A percentile compares a stretch with the other conserved stretches of the same genome.
These are phyloP conservation scores for Hyppa rectilinea DNA, from an alignment of 2,888 invertebrate genomes.

Conservation along the genomic window DNA sequence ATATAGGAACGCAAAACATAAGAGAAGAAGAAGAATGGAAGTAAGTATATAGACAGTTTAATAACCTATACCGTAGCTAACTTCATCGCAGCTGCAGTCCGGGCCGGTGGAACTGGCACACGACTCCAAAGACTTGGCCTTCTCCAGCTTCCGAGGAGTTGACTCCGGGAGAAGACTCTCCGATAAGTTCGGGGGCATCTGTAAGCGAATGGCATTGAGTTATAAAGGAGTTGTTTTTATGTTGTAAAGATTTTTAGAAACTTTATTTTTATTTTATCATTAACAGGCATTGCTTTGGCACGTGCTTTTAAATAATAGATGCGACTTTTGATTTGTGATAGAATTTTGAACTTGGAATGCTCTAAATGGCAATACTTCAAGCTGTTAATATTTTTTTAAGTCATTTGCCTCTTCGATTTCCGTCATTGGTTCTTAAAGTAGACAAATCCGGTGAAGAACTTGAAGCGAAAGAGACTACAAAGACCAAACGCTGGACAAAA, in stretches of 20 bases:
- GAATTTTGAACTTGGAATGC: not conserved
- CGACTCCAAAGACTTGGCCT: slow-evolving; percentile 66
- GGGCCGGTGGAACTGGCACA: slow-evolving; percentile 59
- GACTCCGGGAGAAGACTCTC: slow-evolving; percentile 74
- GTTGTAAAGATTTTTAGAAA: not conserved
- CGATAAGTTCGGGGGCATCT: slow-evolving; percentile 79
- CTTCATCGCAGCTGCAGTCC: slow-evolving; percentile 73
- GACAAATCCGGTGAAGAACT: not conserved
- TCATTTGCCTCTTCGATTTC: slow-evolving; percentile 22
- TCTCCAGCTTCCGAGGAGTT: slow-evolving; percentile 66
- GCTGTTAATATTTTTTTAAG: not conserved
- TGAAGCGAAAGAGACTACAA: not conserved
- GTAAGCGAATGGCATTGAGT: slow-evolving; percentile 30
- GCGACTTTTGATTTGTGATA: not conserved
- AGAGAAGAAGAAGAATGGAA: too few relatives aligned
- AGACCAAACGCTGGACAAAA: not conserved
- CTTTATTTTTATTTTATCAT: not conserved
- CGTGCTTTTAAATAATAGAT: not conserved
- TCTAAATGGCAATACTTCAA: not conserved
- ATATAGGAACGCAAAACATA: too few relatives aligned
- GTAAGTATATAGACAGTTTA: slow-evolving; percentile 17
- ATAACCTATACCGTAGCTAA: slow-evolving; percentile 78
- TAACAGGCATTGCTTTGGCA: not conserved
- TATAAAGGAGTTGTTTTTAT: not conserved
- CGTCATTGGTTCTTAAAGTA: not conserved